Evolutionary conservation across 2,888 invertebrate species (phyloP), one percentile per base, ranked within the genome.

Genomic region (Lepidochrysops patricia): DNA sequence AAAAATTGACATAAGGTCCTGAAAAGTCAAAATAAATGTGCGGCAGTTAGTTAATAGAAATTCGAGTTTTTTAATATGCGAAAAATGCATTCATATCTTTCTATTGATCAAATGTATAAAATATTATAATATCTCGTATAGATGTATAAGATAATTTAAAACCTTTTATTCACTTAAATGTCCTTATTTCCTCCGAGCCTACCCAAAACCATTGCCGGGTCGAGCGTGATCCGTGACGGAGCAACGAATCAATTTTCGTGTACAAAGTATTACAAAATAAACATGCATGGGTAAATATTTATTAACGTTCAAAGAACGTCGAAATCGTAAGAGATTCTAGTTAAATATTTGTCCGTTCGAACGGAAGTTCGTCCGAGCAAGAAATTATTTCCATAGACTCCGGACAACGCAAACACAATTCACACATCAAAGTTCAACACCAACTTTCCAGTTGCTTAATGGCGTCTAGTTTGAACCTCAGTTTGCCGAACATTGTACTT

Each of bases 301-400:
- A 64, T 64, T 56, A 35, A 66, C 65, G 75, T 80, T 79, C 79
- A 72, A 68, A 78, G 79, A 79, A 77, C 79, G 77, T 80, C 79
- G 72, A 73, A 77, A 77, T 77, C 72, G 71, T 70, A 65, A 69
- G 73, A 73, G 81, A 77, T 80, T 82, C 79, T 75, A 73, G 69
- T 80, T 79, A 83, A 86, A 86, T 85, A 85, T 86, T 84, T 86
- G 82, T 74, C 68, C 79, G 75, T 76, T 79, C 75, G 76, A 75
- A 81, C 79, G 76, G 73, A 83, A 84, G 82, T 80, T 82, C 76
- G 72, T 62, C 73, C 77, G 71, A 79, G 80, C 80, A 84, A 83
- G 84, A 86, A 87, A 87, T 85, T 71, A 86, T 86, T 86, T 84
- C 83, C 83, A 85, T 82, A 80, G 74, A 72, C 72, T 72, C 77